phyloP scores from a whole-genome alignment of 2,888 invertebrate genomes.

The Xanthostigma xanthostigma region DNA sequence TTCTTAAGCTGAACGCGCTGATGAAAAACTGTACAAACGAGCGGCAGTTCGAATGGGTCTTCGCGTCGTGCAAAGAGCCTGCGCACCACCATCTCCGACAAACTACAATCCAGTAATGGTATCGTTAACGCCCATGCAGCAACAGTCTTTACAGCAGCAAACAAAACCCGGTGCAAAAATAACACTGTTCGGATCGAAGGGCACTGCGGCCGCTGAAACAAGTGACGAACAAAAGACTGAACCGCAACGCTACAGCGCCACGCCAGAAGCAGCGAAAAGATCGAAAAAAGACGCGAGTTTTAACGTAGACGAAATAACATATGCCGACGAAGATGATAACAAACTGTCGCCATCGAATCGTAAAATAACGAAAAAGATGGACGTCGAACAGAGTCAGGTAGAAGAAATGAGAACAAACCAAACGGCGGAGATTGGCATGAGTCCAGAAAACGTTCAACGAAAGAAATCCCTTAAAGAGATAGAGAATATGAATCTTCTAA shows the following conservation, averaged over 20 bases:
- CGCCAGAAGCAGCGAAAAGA: neutral
- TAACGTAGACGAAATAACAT: no score
- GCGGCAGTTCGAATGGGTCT: constrained; percentile 76
- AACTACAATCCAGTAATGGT: constrained; percentile 21
- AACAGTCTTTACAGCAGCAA: constrained; percentile 1
- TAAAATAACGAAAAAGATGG: no score
- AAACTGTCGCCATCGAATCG: no score
- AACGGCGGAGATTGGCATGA: no score
- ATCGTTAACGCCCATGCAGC: constrained; percentile 9
- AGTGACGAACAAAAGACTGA: neutral
- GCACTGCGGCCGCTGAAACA: constrained; percentile 10
- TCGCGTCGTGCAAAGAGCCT: constrained; percentile 56
- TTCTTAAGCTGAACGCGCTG: constrained; percentile 59
- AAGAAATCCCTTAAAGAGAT: no score
- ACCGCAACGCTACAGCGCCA: neutral
- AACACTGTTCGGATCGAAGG: constrained; percentile 24
- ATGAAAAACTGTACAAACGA: constrained; percentile 66
- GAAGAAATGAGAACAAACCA: no score
- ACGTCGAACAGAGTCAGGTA: no score
- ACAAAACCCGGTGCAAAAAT: constrained; percentile 18
- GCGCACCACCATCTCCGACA: constrained; percentile 27
- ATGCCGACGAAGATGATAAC: no score
- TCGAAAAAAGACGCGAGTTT: neutral
- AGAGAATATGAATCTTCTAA: no score
- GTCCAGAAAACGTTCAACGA: no score